phyloP scores from a whole-genome alignment of 2,113 vertebrate genomes.

The Tragelaphus strepsiceros region DNA sequence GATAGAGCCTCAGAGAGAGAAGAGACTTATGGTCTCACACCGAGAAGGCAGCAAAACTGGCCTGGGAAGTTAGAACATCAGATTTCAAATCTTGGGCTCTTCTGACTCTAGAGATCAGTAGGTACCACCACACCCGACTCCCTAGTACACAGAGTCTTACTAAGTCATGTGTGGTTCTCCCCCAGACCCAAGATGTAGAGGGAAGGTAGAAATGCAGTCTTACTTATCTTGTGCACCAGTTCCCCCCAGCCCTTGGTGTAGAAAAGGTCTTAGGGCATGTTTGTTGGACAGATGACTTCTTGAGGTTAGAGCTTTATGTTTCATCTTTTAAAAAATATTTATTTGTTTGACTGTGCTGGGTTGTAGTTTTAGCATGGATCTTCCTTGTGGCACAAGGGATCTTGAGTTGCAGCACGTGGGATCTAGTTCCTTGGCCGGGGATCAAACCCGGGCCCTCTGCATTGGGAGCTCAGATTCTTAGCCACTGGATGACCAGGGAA shows the following conservation, averaged over 20 bases:
- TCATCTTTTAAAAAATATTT: not conserved
- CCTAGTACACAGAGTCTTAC: not conserved
- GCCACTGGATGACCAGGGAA: not conserved
- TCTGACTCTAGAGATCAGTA: not conserved
- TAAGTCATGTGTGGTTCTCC: not conserved
- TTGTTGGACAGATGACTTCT: not conserved
- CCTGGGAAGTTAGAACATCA: not conserved
- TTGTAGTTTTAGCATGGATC: not conserved
- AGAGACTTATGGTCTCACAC: not conserved
- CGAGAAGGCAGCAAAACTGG: not conserved
- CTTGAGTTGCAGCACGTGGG: not conserved
- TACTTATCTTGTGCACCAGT: not conserved
- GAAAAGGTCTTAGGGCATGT: not conserved
- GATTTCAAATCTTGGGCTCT: not conserved
- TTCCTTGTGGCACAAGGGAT: not conserved
- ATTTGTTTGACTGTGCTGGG: not conserved
- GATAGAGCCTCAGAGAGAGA: slow-evolving; percentile 6
- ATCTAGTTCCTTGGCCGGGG: not conserved
- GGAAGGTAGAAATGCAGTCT: not conserved
- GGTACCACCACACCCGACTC: not conserved
- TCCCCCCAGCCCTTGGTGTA: not conserved
- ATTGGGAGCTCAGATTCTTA: not conserved
- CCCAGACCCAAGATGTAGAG: not conserved
- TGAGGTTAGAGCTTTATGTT: not conserved
- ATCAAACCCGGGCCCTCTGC: not conserved